Base-by-base conservation (phyloP, 2,888 invertebrate species). In the Cyclophora punctaria region DNA sequence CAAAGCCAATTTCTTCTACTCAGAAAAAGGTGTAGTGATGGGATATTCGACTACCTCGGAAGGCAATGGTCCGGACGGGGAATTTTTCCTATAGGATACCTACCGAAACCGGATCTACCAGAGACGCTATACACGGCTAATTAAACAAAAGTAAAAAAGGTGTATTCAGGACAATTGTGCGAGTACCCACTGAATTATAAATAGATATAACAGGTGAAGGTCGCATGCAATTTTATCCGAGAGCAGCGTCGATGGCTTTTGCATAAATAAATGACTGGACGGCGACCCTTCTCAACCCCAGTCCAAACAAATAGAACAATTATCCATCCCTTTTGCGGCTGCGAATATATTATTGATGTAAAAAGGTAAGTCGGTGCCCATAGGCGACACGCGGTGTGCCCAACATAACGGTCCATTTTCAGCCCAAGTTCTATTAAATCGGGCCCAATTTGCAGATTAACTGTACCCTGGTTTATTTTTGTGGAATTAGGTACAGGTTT, bases 301-400 rank as follows among this genome's bases (percentile, higher is more conserved):
- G 61, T 62, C 63, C 67, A 71, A 71, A 75, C 78, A 82, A 81
- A 83, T 80, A 78, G 78, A 80, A 83, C 83, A 84, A 85, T 85
- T 83, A 83, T 78, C 77, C 74, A 68, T 67, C 75, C 80, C 73
- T 73, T 71, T 76, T 69, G 75, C 63, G 59, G 65, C 66, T 71
- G 66, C 60, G 66, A 74, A 78, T 80, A 74, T 80, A 83, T 83
- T 82, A 81, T 81, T 82, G 76, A 79, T 69, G 69, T 64, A 67
- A 69, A 75, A 77, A 76, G 73, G 76, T 68, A 62, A 60, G 45
- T 50, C 47, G 45, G 42, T 35, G 41, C 33, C 50, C 50, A 48
- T 41, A 34, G 46, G 48, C 45, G 45, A 46, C 40, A 46, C 34
- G 42, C 35, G 46, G 47, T 51, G 51, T 46, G 48, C 48, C 48